Evolutionary conservation across 2,888 invertebrate species (phyloP), one percentile per base, ranked within the genome.

Genomic region (Aphrophora alni): DNA sequence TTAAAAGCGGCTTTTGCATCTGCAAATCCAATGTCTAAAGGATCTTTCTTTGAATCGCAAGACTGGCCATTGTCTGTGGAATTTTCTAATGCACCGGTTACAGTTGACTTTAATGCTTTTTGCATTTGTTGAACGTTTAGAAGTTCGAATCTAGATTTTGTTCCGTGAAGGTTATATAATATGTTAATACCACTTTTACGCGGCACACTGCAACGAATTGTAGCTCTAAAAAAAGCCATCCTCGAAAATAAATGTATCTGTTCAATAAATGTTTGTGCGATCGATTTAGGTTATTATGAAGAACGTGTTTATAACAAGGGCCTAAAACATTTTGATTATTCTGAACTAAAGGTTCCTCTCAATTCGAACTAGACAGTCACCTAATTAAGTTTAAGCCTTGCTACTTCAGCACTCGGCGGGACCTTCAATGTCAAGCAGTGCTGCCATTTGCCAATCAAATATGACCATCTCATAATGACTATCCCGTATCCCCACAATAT

Each of bases 1-100:
- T 97, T 96, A 91, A 97, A 99, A 28, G 98, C 95, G 85, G 97
- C 97, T 86, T 93, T 91, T 28, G 96, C 94, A 91, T 97, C 95
- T 89, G 93, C 93, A 90, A 99, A 99, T 85, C 91, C 91, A 84
- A 95, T 92, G 89, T 97, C 97, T 85, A 97, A 90, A 1, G 94
- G 93, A 89, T 96, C 96, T 82, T 84, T 85, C 80, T 81, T 82
- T 10, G 84, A 82, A 17, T 80, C 82, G 71, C 75, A 80, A 24
- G 79, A 79, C 70, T 77, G 73, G n/a, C 75, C 76, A 69, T 75
- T 80, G 26, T 77, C 78, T 72, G 59, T 73, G 38, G 70, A 38
- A 75, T 75, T 72, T 72, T 81, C 74, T 27, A 83, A 77, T 17
- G 85, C 85, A 76, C 82, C 82, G 38, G 85, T 85, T 26, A 85